Base-by-base conservation (phyloP, 2,113 vertebrate species). In the Orycteropus afer region DNA sequence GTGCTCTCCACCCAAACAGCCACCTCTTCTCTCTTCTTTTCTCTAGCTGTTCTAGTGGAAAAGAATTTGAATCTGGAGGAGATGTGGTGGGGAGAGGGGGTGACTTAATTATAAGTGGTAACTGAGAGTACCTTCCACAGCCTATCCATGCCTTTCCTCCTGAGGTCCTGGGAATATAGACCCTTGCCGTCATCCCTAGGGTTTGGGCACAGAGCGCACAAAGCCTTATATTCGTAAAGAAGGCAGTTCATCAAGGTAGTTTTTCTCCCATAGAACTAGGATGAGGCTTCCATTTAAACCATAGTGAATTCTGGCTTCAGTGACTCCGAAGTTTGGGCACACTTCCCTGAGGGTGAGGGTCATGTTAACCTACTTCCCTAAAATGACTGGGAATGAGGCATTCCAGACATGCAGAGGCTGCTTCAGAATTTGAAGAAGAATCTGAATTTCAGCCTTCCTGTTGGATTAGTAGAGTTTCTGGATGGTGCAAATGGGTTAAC, bases 1-100 rank as follows among this genome's bases (percentile, higher is more conserved):
- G 49, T 90, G 89, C 55, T 61, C 87, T 53, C 74, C 34, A 89
- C 40, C 47, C 69, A 84, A 61, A 82, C 55, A 49, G 59, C 47
- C 29, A 61, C 45, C 49, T 49, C 65, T 79, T 78, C 17, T 10
- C 8, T 86, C 89, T 86, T 73, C 49, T 93, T 95, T 2, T 0
- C 23, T 51, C 18, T 59, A 42, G 32, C 90, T 73, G 67, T 47
- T 87, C 45, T 17, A 2, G 7, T 5, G 8, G 61, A 61, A 40
- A 94, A 55, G 29, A 85, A 32, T 29, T 63, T 73, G 74, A 85
- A 29, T 13, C n/a, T 29, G 0, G 40, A 80, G 37, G 82, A 34
- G 47, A 15, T 7, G 1, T 13, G 63, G 22, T 0, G 3, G 67
- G 40, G 34, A 51, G 15, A 37, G 51, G 42, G 34, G 14, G 34